These are phyloP conservation scores for Tiaroga cobitis DNA, from an alignment of 2,797 vertebrate genomes.

Conservation along the genomic window DNA sequence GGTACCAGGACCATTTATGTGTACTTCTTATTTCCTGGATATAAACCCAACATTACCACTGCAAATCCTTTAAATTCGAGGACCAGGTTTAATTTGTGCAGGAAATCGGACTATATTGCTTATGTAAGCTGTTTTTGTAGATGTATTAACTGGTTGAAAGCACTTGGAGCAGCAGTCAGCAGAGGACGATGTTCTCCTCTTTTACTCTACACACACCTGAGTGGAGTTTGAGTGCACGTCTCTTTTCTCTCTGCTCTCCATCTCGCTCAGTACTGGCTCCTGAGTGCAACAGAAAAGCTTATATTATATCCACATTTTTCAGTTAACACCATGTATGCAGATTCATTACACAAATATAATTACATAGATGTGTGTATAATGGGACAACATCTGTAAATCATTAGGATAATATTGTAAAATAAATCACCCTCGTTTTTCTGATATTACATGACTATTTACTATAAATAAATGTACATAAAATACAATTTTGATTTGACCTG, in stretches of 20 bases:
- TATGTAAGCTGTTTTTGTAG: not conserved
- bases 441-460: too few relatives aligned
- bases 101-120: not conserved
- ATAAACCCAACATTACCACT: not conserved
- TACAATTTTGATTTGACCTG: not conserved
- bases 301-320: not conserved
- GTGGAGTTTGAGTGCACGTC: slow-evolving; percentile 8
- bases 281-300: slow-evolving; percentile 26
- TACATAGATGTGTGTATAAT: not conserved
- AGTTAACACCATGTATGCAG: not conserved
- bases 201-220: slow-evolving; percentile 44
- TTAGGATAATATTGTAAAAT: not conserved
- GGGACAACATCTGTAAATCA: not conserved
- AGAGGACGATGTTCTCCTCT: slow-evolving; percentile 48
- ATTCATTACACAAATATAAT: not conserved
- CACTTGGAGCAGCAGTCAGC: slow-evolving; percentile 36
- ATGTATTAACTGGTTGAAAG: slow-evolving; percentile 10
- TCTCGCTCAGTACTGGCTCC: slow-evolving; percentile 1
- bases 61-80: not conserved
- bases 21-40: not conserved
- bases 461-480: not conserved
- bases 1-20: not conserved
- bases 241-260: slow-evolving; percentile 16
- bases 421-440: not conserved
- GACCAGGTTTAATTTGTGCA: not conserved